Evolutionary conservation across 2,113 vertebrate genomes (phyloP), one percentile per base, ranked within the genome.

Genomic region (Mastomys natalensis): DNA sequence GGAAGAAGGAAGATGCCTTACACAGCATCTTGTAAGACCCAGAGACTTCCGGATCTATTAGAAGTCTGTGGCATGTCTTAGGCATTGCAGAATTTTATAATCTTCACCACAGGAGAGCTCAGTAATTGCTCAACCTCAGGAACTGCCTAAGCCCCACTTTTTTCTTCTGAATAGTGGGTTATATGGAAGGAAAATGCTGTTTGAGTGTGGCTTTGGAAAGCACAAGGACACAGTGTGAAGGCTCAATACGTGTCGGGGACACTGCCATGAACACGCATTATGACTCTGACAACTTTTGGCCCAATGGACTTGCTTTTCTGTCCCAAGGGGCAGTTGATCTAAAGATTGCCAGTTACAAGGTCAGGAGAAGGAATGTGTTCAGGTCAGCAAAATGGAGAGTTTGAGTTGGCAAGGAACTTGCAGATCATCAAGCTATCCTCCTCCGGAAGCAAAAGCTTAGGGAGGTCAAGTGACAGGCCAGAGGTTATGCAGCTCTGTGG

Each of bases 381-480:
- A 13, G 48, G 64, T 95, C 62, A 40, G 88, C 90, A 94, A 4
- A 95, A 90, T n/a, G 48, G 55, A 88, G 89, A 90, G 89, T 31
- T 78, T 4, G 26, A 70, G 68, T 48, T 94, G 86, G 92, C 94
- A 88, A 95, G 88, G 72, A 93, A 76, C 37, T 82, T 64, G 87
- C 76, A 82, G 60, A 48, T 89, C n/a, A 4, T 4, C 17, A 55
- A 6, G 84, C 53, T n/a, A 43, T 4, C 37, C 62, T 95, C 8
- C 64, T 94, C 64, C 77, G 97, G 96, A 95, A 96, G 51, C 88
- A 64, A 58, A 93, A 88, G 81, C 68, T 92, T 72, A 90, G 51
- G 34, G 77, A 92, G 62, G 86, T 94, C 62, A 91, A 96, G 51
- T 43, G 87, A 89, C 29, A 58, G 74, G 26, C 29, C 29, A 29